Base-by-base conservation (phyloP, 2,888 invertebrate genomes). In the Falcaria lacertinaria region DNA sequence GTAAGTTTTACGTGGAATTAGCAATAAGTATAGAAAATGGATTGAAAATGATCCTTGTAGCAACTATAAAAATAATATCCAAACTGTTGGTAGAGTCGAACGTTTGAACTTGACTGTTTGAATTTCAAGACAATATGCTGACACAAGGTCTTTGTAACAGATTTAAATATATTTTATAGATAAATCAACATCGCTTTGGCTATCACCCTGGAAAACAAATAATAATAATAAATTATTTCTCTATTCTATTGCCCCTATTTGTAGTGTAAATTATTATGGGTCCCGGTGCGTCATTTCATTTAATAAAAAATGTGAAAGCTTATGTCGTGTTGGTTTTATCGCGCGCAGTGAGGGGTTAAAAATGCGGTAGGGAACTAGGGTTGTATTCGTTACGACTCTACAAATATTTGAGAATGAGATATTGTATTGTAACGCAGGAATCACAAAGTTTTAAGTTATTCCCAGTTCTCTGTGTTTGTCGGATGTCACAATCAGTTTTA, bases 271-370 rank as follows among this genome's bases (percentile, higher is more conserved):
- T 64, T 69, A 69, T 70, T 61, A 61, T 54, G 60, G 66, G 67
- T 55, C 60, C 55, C 59, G 58, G 64, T 65, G 72, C 71, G 69
- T 74, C 66, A 60, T 67, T 69, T 60, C 68, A 67, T 64, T 74
- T 75, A 74, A 77, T 83, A 77, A 82, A 82, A 77, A 80, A 84
- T 82, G 75, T 66, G 66, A 69, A 62, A 62, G 71, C 63, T 71
- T 64, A 68, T 54, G 55, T 54, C 50, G 58, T 60, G 57, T 64
- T 55, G 57, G 68, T 61, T 64, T 46, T 52, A 52, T 52, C 52
- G 51, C 54, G 52, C 73, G 52, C 74, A 65, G 72, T 62, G 71
- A 72, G 80, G 81, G 82, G 78, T 75, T 69, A 69, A 69, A 74
- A 72, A 74, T 72, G 60, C 49, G 57, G 60, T 52, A 52, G 46